Base-by-base conservation (phyloP, 1,140 invertebrate species). In the Nebria ingens region DNA sequence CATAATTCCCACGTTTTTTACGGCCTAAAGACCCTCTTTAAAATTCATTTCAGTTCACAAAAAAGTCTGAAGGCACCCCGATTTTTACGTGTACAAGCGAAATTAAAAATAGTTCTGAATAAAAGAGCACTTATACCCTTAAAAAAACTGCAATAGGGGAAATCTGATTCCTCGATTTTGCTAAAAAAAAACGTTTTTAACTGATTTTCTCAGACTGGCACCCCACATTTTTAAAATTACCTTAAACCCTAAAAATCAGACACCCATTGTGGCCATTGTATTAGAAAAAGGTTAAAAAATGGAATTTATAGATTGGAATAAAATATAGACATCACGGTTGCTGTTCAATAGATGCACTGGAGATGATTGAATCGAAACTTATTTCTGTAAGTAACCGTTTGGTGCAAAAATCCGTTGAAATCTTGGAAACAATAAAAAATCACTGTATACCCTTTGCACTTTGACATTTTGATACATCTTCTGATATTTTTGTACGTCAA, bases 31-130 rank as follows among this genome's bases (percentile, higher is more conserved):
- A 17, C 40, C 40, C 40, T 45, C 15, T 45, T 45, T 12, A 45
- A 45, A 17, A 45, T 45, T 45, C 40, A 45, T 45, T 17, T 17
- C 40, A 4, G 15, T 17, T 17, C 4, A 45, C 3, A 9, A 45
- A 45, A 45, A 45, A 45, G 17, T 12, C 40, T 12, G 6, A n/a
- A 34, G n/a, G 25, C 64, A 64, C 65, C 64, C 65, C 56, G 64
- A 65, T 64, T 63, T 63, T 61, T 61, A 53, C 38, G 38, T 6
- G 15, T 59, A 59, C 62, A 64, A 59, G 63, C 62, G 62, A 64
- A 64, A 59, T 56, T 57, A 29, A 58, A 58, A 51, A 58, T 59
- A 40, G 58, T 20, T 59, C 45, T 56, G 59, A 57, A 63, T 60
- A 64, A 64, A 62, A 54, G 53, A 61, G 58, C 62, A 63, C 62